phyloP scores from a whole-genome alignment of 2,113 vertebrate genomes.

The Nanorana parkeri region DNA sequence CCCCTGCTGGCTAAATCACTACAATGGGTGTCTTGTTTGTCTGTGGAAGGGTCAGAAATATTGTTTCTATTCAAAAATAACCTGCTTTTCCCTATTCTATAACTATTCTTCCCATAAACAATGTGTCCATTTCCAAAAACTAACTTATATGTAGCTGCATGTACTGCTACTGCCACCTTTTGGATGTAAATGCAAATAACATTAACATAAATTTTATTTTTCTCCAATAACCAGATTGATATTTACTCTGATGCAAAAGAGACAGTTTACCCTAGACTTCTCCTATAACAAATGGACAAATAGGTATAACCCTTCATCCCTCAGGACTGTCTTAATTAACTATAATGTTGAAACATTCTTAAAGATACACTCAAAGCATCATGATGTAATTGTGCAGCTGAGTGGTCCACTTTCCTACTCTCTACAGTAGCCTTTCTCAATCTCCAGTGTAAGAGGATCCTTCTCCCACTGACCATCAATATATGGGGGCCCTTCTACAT shows the following conservation, averaged over 20 bases:
- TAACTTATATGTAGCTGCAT: background rate
- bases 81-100: constrained; percentile 10
- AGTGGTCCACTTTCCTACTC: no score
- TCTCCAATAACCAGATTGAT: background rate
- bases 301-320: no score
- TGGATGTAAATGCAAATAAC: background rate
- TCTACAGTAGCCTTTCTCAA: no score
- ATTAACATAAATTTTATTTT: background rate
- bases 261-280: background rate
- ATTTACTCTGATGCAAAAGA: background rate
- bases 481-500: no score
- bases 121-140: background rate
- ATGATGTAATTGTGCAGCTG: no score
- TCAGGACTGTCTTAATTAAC: no score
- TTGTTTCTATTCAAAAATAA: constrained; percentile 30
- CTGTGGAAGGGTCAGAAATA: constrained; percentile 3
- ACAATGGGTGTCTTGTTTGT: constrained; percentile 26
- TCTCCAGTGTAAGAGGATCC: no score
- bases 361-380: no score
- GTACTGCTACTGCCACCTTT: constrained; percentile 33
- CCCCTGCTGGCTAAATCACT: constrained; percentile 37
- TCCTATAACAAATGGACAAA: no score
- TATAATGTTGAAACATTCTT: no score
- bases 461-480: no score
- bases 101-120: constrained; percentile 7